Evolutionary conservation across 35 echinoderm and acorn worm genomes (phyloP).

Genomic region (Hemicentrotus pulcherrimus): DNA sequence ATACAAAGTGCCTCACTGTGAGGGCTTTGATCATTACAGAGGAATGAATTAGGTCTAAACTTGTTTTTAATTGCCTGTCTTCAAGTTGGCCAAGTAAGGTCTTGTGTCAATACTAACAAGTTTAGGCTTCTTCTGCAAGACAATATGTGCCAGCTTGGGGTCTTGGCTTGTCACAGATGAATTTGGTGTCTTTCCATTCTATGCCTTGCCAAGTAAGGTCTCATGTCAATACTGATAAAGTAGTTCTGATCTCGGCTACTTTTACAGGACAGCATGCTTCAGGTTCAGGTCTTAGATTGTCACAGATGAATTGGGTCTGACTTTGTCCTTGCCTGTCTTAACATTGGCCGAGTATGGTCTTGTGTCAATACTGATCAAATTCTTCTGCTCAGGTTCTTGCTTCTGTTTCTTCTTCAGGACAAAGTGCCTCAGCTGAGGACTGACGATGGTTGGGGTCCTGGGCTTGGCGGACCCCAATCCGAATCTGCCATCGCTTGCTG

Average conservation of each 20-base stretch:
- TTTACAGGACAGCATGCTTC: neutral
- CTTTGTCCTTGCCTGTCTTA: neutral
- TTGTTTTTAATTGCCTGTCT: too few relatives aligned
- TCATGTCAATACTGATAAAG: constrained; percentile 22
- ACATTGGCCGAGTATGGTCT: constrained; percentile 32
- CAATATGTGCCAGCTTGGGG: too few relatives aligned
- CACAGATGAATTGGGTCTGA: constrained; percentile 56
- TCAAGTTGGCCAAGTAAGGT: too few relatives aligned
- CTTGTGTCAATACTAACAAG: too few relatives aligned
- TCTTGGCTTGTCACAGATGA: constrained; percentile 51
- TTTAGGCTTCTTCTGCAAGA: too few relatives aligned
- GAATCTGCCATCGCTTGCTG: neutral
- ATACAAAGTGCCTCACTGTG: too few relatives aligned
- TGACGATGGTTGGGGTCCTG: constrained; percentile 16
- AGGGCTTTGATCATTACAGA: too few relatives aligned
- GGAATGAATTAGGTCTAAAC: too few relatives aligned
- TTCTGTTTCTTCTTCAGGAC: constrained; percentile 35
- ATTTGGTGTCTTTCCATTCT: neutral
- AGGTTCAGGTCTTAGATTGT: constrained; percentile 47
- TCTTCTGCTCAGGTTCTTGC: neutral
- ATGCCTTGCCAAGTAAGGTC: neutral
- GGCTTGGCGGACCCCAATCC: neutral
- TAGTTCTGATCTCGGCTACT: neutral
- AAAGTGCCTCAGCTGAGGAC: constrained; percentile 42
- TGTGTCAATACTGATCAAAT: constrained; percentile 34